Base-by-base conservation (phyloP, 2,797 vertebrate genomes). In the Chaunax sp. region DNA sequence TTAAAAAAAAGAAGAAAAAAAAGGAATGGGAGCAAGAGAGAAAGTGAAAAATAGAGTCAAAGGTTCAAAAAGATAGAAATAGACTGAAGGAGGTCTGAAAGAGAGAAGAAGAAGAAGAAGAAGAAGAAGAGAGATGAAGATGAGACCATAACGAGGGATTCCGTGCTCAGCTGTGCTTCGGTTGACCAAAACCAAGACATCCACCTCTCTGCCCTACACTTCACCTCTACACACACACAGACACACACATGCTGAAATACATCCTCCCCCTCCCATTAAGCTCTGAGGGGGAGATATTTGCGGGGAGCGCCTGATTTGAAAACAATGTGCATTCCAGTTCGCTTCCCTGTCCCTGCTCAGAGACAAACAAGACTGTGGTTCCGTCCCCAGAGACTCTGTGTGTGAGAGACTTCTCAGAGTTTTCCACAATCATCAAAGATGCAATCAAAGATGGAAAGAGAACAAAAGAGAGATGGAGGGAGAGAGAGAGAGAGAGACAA, bases 241-340 rank as follows among this genome's bases (percentile, higher is more conserved):
- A 56, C n/a, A 55, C 25, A 64, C 54, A 49, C 53, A 40, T 40
- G 11, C 11, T 22, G 65, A 76, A 58, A 60, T 55, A 71, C 62
- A 71, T 45, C 57, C 19, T 52, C 63, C 74, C 72, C 60, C 62
- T 54, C 61, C 52, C 55, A 43, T 66, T 13, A 18, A 77, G 59
- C 85, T 81, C 72, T 9, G 81, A 81, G 84, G 84, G 77, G 68
- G 80, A 78, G 75, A 85, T 85, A 77, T 81, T 89, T 90, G 84
- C 28, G 86, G 88, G 59, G 76, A 86, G 78, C 20, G 64, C 53
- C 70, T 81, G 84, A 84, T 84, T 83, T 73, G 46, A 84, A 88
- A 88, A 90, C 86, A 90, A 89, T 89, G 82, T 61, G 54, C 68
- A 79, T 87, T 87, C 86, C 86, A 83, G 68, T 80, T 77, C 28